Evolutionary conservation across 1,140 invertebrate species (phyloP), one percentile per base, ranked within the genome.

Genomic region (Heliconius eleuchia): DNA sequence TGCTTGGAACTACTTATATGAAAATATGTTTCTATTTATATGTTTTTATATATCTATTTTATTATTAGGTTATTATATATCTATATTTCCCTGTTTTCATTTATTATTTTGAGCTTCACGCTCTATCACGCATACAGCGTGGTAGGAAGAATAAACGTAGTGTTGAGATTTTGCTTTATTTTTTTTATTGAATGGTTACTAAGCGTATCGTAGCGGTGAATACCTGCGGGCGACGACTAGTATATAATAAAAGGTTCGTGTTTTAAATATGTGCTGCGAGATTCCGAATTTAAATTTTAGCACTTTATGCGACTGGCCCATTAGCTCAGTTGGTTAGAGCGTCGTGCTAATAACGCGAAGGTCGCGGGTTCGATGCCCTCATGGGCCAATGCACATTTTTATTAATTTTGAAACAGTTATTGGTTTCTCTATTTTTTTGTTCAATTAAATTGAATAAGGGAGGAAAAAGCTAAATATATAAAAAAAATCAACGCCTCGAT

Each of bases 281-380:
- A n/a, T 57, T 66, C 11, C 11, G 11, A 27, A 13, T 66, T 13
- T 13, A 5, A 4, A 66, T 66, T 27, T 66, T 30, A 66, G 3
- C 23, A 3, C 0, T 13, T 4, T 30, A 2, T 16, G 9, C 11
- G 27, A 27, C 52, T n/a, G 79, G 82, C 81, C 83, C 83, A 85
- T 81, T 83, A 83, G 82, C 80, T 83, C 83, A 83, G 80, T 81
- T 83, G 84, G 82, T 82, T 82, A 82, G 80, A 83, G 82, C 82
- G 80, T 81, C 79, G 81, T 80, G 77, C 79, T 82, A 81, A 81
- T 84, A 82, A 81, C 80, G 78, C 84, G 82, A 85, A 83, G 84
- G 82, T 85, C 82, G 82, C 77, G 76, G 76, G 76, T 84, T 81
- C 79, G 77, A 84, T 79, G 73, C 77, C 79, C 81, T 82, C 81